These are phyloP conservation scores for Vidua macroura DNA, from an alignment of 2,113 vertebrate genomes.

Conservation along the genomic window DNA sequence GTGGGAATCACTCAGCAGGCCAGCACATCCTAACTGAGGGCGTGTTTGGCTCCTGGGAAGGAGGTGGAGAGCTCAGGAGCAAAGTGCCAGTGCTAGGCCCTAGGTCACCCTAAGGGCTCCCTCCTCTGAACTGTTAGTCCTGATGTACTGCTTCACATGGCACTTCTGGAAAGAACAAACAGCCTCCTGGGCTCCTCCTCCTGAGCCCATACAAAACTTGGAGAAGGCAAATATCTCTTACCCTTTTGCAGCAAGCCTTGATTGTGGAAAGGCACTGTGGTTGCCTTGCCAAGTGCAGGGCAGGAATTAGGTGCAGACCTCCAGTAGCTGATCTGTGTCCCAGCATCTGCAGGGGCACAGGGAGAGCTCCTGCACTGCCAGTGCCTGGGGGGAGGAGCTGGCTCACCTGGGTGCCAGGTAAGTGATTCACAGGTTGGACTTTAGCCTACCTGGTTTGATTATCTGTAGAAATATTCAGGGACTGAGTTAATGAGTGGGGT, in stretches of 20 bases:
- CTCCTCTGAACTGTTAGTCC: background rate
- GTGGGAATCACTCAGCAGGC: background rate
- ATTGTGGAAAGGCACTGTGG: background rate
- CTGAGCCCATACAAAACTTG: background rate
- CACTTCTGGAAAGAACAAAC: background rate
- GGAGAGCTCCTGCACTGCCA: background rate
- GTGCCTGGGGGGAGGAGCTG: background rate
- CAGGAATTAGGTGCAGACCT: background rate
- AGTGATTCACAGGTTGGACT: background rate
- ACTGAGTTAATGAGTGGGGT: background rate
- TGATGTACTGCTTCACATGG: background rate
- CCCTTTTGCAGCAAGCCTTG: background rate
- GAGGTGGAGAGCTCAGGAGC: background rate
- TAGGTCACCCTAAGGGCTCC: accelerated
- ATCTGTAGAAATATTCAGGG: background rate
- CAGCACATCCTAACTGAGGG: background rate
- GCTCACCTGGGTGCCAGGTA: background rate
- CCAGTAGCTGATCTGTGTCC: background rate
- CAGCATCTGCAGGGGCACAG: background rate
- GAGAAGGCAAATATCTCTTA: background rate
- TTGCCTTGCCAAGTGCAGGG: background rate
- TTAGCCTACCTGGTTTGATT: background rate
- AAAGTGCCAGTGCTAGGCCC: background rate
- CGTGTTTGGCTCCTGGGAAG: background rate
- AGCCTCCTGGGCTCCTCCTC: background rate